phyloP scores from a whole-genome alignment of 2,888 invertebrate genomes.

The Oscheius sp. region DNA sequence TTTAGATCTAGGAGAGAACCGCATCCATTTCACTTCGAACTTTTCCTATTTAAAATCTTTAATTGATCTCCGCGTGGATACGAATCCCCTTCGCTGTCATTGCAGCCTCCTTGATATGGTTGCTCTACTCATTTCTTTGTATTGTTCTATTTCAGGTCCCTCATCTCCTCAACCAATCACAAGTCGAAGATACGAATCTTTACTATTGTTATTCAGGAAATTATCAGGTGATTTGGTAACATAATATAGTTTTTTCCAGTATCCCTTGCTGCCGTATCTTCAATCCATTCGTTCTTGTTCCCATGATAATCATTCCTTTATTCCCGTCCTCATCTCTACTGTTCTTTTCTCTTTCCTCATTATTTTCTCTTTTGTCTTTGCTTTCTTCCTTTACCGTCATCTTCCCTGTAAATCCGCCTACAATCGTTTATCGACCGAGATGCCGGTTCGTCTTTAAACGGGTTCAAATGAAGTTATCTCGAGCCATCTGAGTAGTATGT shows the following conservation, averaged over 20 bases:
- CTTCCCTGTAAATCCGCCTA: constrained; percentile 36
- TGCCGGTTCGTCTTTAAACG: constrained; percentile 16
- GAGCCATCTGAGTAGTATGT: neutral
- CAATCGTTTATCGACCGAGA: constrained; percentile 34
- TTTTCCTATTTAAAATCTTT: constrained; percentile 44
- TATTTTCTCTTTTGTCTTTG: constrained; percentile 42
- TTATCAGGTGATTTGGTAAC: too few species aligned
- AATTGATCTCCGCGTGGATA: constrained; percentile 40
- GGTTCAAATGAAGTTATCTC: constrained; percentile 3
- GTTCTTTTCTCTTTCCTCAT: constrained; percentile 47
- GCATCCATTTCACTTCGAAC: constrained; percentile 54
- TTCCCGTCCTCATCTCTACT: constrained; percentile 53
- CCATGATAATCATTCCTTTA: constrained; percentile 37
- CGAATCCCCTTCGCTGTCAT: constrained; percentile 64
- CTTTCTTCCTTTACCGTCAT: constrained; percentile 37
- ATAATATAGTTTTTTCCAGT: constrained; percentile 64
- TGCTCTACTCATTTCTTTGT: constrained; percentile 7
- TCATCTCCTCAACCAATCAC: constrained; percentile 46
- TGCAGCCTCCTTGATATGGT: constrained; percentile 58
- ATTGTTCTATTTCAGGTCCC: constrained; percentile 19
- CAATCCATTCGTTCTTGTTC: constrained; percentile 51
- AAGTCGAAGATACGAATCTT: constrained; percentile 50
- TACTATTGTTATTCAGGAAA: constrained; percentile 64
- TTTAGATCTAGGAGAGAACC: constrained; percentile 58
- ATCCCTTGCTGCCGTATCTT: constrained; percentile 59